A percentile compares a stretch with the other conserved stretches of the same genome.
These are phyloP conservation scores for Nasonovia ribisnigri DNA, from an alignment of 2,888 invertebrate genomes.

Conservation along the genomic window DNA sequence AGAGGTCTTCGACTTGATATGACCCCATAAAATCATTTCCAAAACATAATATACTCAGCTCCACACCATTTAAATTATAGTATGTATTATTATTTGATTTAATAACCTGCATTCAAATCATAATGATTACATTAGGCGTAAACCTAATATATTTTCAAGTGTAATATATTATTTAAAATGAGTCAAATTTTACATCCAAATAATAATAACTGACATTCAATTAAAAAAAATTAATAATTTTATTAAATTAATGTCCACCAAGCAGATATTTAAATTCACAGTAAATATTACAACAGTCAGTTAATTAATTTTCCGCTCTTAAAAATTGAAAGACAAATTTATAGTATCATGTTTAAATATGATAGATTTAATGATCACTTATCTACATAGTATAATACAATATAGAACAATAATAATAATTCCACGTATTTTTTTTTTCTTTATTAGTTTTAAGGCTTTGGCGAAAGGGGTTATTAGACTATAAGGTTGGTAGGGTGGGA, in stretches of 20 bases:
- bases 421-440: neutral
- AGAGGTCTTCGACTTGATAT: conserved; percentile 32
- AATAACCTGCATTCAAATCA: neutral
- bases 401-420: neutral
- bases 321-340: neutral
- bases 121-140: neutral
- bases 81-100: neutral
- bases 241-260: neutral
- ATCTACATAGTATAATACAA: neutral
- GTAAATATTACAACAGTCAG: neutral
- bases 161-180: neutral
- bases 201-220: neutral
- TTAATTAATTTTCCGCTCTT: neutral
- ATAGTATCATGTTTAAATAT: neutral
- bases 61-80: neutral
- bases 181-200: neutral
- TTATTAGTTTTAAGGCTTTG: too few relatives aligned
- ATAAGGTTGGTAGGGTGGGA: too few relatives aligned
- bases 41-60: neutral
- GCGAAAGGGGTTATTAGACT: too few relatives aligned
- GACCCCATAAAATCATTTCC: neutral
- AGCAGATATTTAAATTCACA: neutral
- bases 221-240: neutral
- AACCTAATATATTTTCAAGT: neutral
- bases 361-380: neutral